These are phyloP conservation scores for Phenganax subtilis DNA, from an alignment of 92 coral and sea anemone genomes.

Conservation along the genomic window DNA sequence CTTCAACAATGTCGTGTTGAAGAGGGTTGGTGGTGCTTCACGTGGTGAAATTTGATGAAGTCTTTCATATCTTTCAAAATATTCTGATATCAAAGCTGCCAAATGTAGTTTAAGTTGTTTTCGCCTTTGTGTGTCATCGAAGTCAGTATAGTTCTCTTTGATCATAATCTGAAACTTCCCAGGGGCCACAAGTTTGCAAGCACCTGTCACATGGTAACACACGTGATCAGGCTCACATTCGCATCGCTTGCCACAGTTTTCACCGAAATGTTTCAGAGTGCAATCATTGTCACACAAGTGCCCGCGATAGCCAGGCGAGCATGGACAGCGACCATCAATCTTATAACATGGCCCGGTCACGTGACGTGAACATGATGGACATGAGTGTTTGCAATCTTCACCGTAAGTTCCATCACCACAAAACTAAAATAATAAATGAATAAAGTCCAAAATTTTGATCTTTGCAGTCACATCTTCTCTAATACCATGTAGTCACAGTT, in stretches of 20 bases:
- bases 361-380: constrained; percentile 83
- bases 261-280: constrained; percentile 54
- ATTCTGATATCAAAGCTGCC: constrained; percentile 56
- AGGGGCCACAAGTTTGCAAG: constrained; percentile 54
- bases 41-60: constrained; percentile 1
- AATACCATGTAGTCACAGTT: not conserved
- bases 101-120: constrained; percentile 65
- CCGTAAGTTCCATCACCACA: constrained; percentile 86
- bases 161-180: constrained; percentile 61
- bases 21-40: constrained; percentile 6
- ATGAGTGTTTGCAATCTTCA: constrained; percentile 56
- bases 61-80: constrained; percentile 40
- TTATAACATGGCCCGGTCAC: constrained; percentile 76
- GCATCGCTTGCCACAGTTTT: constrained; percentile 54
- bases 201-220: constrained; percentile 79
- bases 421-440: constrained; percentile 46
- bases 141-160: constrained; percentile 43
- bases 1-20: not conserved
- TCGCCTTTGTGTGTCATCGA: constrained; percentile 55
- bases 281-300: constrained; percentile 82
- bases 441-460: no score
- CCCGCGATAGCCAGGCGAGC: constrained; percentile 77
- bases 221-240: constrained; percentile 50
- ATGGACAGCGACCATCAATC: constrained; percentile 81
- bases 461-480: no score